phyloP scores from a whole-genome alignment of 2,888 invertebrate species.

The Seira musarum region DNA sequence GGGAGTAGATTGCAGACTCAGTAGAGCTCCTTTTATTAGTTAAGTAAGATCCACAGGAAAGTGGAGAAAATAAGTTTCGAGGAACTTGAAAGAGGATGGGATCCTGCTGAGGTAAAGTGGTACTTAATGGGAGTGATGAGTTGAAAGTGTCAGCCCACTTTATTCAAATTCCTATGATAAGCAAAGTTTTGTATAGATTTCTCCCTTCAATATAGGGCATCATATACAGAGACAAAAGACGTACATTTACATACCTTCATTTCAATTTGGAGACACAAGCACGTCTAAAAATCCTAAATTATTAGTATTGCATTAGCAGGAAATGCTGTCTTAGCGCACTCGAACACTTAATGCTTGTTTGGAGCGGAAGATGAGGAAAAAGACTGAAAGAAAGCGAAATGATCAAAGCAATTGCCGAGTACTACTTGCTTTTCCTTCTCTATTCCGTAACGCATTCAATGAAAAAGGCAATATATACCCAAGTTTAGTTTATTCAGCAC shows the following conservation, averaged over 20 bases:
- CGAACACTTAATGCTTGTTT: slow-evolving; percentile 32
- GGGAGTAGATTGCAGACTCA: too few species aligned
- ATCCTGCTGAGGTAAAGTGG: slow-evolving; percentile 56
- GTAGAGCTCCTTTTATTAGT: slow-evolving; percentile 25
- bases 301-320: slow-evolving; percentile 21
- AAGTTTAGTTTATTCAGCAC: too few species aligned
- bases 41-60: slow-evolving; percentile 1
- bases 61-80: slow-evolving; percentile 26
- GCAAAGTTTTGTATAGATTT: too few species aligned
- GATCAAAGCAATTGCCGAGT: slow-evolving; percentile 39
- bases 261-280: too few species aligned
- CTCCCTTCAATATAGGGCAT: too few species aligned
- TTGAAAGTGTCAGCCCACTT: slow-evolving; percentile 57
- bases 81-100: slow-evolving; percentile 23
- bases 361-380: slow-evolving; percentile 23
- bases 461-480: neutral
- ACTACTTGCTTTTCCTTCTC: slow-evolving; percentile 29
- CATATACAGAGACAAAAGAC: too few species aligned
- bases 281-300: neutral
- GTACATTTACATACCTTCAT: too few species aligned
- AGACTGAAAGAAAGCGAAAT: neutral
- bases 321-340: too few species aligned
- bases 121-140: slow-evolving; percentile 62
- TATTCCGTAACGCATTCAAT: slow-evolving; percentile 32
- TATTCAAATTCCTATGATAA: slow-evolving; percentile 51